Conservation (phyloP, 2,797 vertebrate species). For the Tamandua tetradactyla region DNA sequence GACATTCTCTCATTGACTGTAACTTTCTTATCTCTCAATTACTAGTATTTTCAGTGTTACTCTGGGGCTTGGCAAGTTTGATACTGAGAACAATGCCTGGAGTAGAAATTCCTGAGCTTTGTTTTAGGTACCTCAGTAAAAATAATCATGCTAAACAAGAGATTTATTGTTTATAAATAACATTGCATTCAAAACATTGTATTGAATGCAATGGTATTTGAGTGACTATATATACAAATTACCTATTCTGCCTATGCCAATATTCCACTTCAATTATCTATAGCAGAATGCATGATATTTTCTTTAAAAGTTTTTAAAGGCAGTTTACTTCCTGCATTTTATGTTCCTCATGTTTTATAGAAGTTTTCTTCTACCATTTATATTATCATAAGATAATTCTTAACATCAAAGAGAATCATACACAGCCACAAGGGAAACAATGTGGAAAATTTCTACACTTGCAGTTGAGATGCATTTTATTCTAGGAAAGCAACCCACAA, state of each 20-base stretch:
- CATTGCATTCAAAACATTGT: no score
- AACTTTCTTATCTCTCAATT: background rate
- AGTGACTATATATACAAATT: background rate
- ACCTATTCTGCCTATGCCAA: background rate
- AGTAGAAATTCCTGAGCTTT: background rate
- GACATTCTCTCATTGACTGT: background rate
- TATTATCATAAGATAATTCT: background rate
- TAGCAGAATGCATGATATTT: background rate
- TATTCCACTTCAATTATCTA: background rate
- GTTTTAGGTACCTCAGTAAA: background rate
- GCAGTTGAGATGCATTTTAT: conserved; percentile 24
- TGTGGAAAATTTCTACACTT: background rate
- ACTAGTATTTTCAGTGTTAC: background rate
- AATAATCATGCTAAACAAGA: background rate
- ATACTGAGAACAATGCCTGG: background rate
- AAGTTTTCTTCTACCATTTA: background rate
- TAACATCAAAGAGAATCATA: background rate
- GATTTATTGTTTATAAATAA: no score
- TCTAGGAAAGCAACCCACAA: background rate
- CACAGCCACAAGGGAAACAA: background rate
- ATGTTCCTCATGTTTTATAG: background rate
- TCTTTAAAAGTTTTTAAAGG: background rate
- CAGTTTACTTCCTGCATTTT: background rate
- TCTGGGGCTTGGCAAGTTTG: background rate
- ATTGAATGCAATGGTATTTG: background rate